Conservation (phyloP, 1,140 invertebrate genomes). For the Drosophila bocqueti region DNA sequence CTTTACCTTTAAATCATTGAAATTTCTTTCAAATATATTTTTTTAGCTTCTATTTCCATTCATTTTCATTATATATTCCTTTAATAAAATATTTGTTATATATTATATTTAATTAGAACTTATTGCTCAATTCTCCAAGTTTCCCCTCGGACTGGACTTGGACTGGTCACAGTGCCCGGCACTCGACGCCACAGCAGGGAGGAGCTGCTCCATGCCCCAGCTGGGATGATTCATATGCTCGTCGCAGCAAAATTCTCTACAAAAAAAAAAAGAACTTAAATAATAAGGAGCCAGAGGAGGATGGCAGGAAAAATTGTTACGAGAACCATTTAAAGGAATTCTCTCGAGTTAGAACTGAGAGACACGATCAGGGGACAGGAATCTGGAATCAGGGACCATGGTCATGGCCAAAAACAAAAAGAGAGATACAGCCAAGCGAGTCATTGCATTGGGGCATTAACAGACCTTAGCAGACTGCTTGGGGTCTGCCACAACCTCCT, state of each 20-base stretch:
- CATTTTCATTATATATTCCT: too few relatives aligned
- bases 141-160: constrained; percentile 22
- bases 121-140: constrained; percentile 13
- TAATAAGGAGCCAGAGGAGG: constrained; percentile 34
- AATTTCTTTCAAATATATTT: neutral
- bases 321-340: constrained; percentile 82
- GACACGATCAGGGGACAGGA: constrained; percentile 61
- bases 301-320: constrained; percentile 61
- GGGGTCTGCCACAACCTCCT: constrained; percentile 60
- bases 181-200: constrained; percentile 81
- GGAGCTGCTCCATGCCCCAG: constrained; percentile 60
- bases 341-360: constrained; percentile 71
- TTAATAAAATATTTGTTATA: neutral
- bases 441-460: constrained; percentile 43
- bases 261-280: constrained; percentile 34
- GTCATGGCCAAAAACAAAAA: constrained; percentile 57
- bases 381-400: constrained; percentile 48
- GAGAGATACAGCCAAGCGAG: constrained; percentile 29
- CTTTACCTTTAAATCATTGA: neutral
- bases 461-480: constrained; percentile 80
- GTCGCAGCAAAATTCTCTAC: constrained; percentile 25
- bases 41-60: neutral
- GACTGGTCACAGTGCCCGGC: constrained; percentile 40
- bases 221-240: constrained; percentile 78
- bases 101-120: neutral